Conservation (phyloP, 2,888 invertebrate genomes). For the Sinopyrophorus schimmeli region DNA sequence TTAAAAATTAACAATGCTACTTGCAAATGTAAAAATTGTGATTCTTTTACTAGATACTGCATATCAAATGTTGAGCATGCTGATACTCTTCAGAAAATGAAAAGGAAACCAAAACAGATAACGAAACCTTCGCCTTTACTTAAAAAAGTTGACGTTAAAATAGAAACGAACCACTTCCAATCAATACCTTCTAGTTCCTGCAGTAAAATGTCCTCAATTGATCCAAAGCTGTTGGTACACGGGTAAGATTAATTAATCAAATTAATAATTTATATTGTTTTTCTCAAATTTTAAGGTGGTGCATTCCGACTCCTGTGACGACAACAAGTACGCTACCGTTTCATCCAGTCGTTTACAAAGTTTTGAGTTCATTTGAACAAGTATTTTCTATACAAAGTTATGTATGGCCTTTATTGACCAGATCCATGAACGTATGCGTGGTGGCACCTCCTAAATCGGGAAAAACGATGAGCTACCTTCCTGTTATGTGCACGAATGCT, state of each 20-base stretch:
- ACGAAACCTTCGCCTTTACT: no score
- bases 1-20: no score
- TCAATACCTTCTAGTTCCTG: no score
- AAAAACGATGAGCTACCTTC: slow-evolving; percentile 72
- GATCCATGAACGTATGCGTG: slow-evolving; percentile 67
- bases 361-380: slow-evolving; percentile 41
- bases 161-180: no score
- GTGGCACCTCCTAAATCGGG: slow-evolving; percentile 65
- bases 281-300: slow-evolving; percentile 39
- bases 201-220: no score
- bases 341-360: slow-evolving; percentile 39
- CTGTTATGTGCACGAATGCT: slow-evolving; percentile 67
- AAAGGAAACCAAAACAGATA: no score
- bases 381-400: slow-evolving; percentile 65
- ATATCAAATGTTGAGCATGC: no score
- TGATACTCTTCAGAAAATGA: no score
- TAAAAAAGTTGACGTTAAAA: no score
- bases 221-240: no score
- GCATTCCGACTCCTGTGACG: slow-evolving; percentile 39
- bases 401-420: slow-evolving; percentile 70
- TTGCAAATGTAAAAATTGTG: no score
- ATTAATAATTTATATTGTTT: slow-evolving; percentile 13
- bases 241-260: background rate
- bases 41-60: no score
- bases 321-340: slow-evolving; percentile 40